Base-by-base conservation (phyloP, 2,797 vertebrate genomes). In the Cynodonichthys magdalenae region DNA sequence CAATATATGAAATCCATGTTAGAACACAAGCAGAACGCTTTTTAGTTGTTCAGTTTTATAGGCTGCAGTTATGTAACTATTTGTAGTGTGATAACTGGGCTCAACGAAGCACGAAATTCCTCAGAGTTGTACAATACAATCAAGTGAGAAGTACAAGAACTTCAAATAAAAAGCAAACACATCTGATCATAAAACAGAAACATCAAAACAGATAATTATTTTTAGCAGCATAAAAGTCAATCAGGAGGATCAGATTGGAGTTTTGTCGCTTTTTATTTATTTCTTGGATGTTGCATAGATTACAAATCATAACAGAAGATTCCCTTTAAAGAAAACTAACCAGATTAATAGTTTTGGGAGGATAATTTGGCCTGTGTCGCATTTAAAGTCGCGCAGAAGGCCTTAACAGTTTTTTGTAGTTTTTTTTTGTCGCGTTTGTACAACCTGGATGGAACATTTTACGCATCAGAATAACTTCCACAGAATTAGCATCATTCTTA, bases 1-100 rank as follows among this genome's bases (percentile, higher is more conserved):
- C 94, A 95, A 82, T 93, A 93, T 93, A 93, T 93, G 93, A 93
- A 94, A 93, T 90, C 87, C 88, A 92, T 92, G 89, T 92, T 89
- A 87, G 88, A 91, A 93, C 93, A 90, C 88, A 91, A 92, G 85
- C 87, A 85, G 75, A 87, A 90, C 78, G 84, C 75, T 83, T 86
- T 87, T 24, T 24, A 24, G 24, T 24, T 24, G 24, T 24, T 75
- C 66, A 53, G 17, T 44, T 84, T 74, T 66, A 70, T 66, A 87
- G 77, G 77, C 81, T 81, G 74, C 50, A 74, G 50, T 87, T 83
- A 74, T 83, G 74, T 66, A 83, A 82, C 66, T 66, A 66, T 75
- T 71, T 75, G 64, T 70, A 82, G 24, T 56, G 11, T 46, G 0
- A 58, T 64, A 87, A 78, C 79, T 74, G 75, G 84, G 84, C 50